Conservation (phyloP, 2,888 invertebrate genomes). For the Watsonalla cultraria region DNA sequence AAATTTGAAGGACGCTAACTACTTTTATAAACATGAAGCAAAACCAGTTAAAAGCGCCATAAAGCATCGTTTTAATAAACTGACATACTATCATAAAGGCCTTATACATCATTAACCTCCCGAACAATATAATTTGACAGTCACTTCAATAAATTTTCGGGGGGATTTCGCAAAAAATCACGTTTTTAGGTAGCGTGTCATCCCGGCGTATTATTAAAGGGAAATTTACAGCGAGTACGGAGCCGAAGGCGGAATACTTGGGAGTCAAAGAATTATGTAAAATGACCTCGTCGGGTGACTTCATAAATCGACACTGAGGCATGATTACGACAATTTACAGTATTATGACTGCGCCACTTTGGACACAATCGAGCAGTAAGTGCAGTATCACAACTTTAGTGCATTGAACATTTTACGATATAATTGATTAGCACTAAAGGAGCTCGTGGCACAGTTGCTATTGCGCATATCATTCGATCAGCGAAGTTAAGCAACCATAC, state of each 20-base stretch:
- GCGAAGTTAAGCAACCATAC: too few relatives aligned
- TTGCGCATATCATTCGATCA: too few relatives aligned
- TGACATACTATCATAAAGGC: conserved; percentile 41
- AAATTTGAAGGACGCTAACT: too few relatives aligned
- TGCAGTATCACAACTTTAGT: background rate
- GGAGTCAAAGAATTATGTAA: conserved; percentile 48
- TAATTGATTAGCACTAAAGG: too few relatives aligned
- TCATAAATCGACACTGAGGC: conserved; percentile 48
- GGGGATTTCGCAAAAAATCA: conserved; percentile 31
- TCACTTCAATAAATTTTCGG: conserved; percentile 53
- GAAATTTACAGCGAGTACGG: conserved; percentile 23
- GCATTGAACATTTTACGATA: background rate
- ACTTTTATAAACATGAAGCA: too few relatives aligned
- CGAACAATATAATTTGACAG: conserved; percentile 60
- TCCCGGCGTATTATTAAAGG: conserved; percentile 44
- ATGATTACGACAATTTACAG: conserved; percentile 49
- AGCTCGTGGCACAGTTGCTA: too few relatives aligned
- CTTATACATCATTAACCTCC: conserved; percentile 47
- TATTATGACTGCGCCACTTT: conserved; percentile 23
- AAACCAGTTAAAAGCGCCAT: conserved; percentile 12
- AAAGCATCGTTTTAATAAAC: conserved; percentile 25
- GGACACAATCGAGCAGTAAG: conserved; percentile 29
- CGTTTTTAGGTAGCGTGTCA: conserved; percentile 31
- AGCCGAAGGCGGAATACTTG: conserved; percentile 26
- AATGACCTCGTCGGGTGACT: conserved; percentile 35